Conservation (phyloP, 2,888 invertebrate species). For the Polydrusus cervinus region DNA sequence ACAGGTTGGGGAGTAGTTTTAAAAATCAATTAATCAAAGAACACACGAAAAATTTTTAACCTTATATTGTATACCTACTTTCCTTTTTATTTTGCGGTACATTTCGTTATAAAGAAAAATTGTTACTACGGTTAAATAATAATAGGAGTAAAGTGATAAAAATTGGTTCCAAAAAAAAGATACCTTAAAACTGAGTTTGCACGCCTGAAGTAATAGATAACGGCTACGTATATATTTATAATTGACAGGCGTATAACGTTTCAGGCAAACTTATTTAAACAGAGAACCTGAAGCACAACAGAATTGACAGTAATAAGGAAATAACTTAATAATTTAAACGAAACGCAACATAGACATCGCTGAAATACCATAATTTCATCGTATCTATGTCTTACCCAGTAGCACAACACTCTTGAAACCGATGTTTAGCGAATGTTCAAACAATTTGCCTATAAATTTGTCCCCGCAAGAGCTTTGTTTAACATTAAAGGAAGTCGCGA, state of each 20-base stretch:
- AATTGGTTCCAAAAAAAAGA: too few species aligned
- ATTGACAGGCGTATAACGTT: not conserved
- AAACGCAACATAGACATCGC: not conserved
- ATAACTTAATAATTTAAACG: constrained; percentile 22
- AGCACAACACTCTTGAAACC: constrained; percentile 21
- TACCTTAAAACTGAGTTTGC: too few species aligned
- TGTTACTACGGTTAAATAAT: too few species aligned
- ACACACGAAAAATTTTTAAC: too few species aligned
- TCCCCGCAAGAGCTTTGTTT: constrained; percentile 52
- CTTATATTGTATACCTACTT: too few species aligned
- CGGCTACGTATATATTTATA: not conserved
- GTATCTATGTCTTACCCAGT: constrained; percentile 26
- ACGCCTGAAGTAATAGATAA: too few species aligned
- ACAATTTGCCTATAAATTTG: constrained; percentile 67
- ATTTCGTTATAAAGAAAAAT: too few species aligned
- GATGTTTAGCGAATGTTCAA: constrained; percentile 55
- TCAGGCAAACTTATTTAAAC: not conserved
- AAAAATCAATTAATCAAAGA: too few species aligned
- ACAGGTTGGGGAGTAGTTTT: too few species aligned
- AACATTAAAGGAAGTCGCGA: constrained; percentile 46
- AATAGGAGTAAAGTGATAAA: too few species aligned
- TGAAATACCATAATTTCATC: constrained; percentile 3
- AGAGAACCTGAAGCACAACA: not conserved
- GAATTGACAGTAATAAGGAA: constrained; percentile 30
- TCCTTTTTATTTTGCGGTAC: too few species aligned